phyloP scores from a whole-genome alignment of 2,113 vertebrate species.

The Cyphomyrus discorhynchus region DNA sequence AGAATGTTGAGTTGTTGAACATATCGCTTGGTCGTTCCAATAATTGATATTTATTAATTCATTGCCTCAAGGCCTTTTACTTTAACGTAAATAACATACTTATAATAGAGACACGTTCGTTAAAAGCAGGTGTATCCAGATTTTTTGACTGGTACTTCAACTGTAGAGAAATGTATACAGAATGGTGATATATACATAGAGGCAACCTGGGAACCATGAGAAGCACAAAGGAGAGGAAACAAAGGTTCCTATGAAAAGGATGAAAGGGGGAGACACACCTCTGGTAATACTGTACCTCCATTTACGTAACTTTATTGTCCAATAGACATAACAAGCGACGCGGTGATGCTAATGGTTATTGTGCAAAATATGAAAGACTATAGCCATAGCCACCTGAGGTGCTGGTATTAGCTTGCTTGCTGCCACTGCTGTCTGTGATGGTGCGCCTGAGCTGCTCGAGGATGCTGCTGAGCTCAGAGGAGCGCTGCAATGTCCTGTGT shows the following conservation, averaged over 20 bases:
- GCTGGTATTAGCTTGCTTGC: conserved; percentile 73
- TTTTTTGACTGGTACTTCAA: neutral
- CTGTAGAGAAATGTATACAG: neutral
- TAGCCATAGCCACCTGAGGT: conserved; percentile 73
- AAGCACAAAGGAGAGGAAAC: neutral
- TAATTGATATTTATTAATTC: neutral
- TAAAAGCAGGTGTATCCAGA: too few relatives aligned
- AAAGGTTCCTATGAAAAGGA: neutral
- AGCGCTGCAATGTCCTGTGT: conserved; percentile 87
- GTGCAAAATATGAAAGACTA: neutral
- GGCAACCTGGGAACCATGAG: neutral
- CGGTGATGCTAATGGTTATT: neutral
- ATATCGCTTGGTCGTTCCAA: neutral
- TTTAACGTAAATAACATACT: too few relatives aligned
- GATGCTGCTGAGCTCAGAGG: conserved; percentile 84
- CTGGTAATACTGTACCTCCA: neutral
- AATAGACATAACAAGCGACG: neutral
- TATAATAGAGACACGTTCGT: too few relatives aligned
- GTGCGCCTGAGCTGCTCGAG: conserved; percentile 85
- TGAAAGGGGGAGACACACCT: neutral
- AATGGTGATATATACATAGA: neutral
- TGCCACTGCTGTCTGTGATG: conserved; percentile 83
- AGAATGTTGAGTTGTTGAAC: neutral
- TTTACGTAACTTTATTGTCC: neutral
- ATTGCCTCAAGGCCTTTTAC: neutral